Evolutionary conservation across 1,140 invertebrate genomes (phyloP), one percentile per base, ranked within the genome.

Genomic region (Musca vetustissima): DNA sequence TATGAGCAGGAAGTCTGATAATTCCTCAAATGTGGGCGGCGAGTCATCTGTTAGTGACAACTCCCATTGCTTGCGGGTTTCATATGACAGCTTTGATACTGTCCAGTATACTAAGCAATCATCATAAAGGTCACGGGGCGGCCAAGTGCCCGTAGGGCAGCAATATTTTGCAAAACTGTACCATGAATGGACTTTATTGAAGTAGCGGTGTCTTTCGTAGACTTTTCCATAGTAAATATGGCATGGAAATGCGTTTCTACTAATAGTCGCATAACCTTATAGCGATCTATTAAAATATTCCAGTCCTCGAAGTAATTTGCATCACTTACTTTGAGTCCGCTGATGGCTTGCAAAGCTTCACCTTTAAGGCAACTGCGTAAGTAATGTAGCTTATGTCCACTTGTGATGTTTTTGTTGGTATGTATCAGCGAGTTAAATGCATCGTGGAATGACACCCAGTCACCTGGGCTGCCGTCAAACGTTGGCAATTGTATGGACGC

Each of bases 281-380:
- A 66, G 13, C 49, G 59, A 14, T 21, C 19, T 28, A 28, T 28
- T 19, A 64, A 36, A 9, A 64, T n/a, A 22, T 64, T n/a, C 59
- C 25, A 64, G 7, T 25, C 61, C 36, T 15, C 15, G 19, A 8
- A 14, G 61, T 64, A 64, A 48, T 43, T 64, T 19, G 19, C 32
- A 17, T 48, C 61, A 24, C 13, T 32, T 32, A 64, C 43, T 48
- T 24, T 48, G 1, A 64, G 36, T 28, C 43, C 21, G 32, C 17
- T 32, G 14, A 47, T 21, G 61, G 21, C 61, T 19, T 48, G 61
- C 36, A 64, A n/a, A 15, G 32, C 61, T 19, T 64, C 32, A 3
- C 61, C 61, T 64, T 64, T 19, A 43, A 64, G 36, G 21, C 61
- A 64, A 36, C 61, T 64, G 61, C 32, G 61, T 13, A 64, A 32